Conservation (phyloP, 1,140 invertebrate species). For the Drosophila burlai region DNA sequence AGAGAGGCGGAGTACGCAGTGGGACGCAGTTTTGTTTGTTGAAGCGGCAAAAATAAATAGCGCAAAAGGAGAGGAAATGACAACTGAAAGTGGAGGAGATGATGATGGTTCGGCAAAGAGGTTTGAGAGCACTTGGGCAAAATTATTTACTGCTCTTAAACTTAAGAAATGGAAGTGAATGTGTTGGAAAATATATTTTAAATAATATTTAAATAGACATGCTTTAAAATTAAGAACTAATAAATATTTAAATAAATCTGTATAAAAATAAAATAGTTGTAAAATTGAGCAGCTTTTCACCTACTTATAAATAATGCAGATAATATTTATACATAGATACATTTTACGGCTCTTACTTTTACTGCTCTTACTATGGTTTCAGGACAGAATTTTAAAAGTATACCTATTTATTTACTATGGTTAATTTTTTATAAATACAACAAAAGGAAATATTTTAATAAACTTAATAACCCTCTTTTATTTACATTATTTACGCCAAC, state of each 20-base stretch:
- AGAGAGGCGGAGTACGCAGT: slow-evolving; percentile 26
- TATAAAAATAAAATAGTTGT: too few relatives aligned
- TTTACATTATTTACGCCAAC: background rate
- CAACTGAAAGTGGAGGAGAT: slow-evolving; percentile 32
- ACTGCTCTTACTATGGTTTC: too few relatives aligned
- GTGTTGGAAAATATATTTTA: background rate
- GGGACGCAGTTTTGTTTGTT: slow-evolving; percentile 64
- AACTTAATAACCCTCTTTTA: background rate
- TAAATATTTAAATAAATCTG: too few relatives aligned
- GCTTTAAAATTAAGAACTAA: too few relatives aligned
- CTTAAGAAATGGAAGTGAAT: too few relatives aligned
- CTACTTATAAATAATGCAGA: too few relatives aligned
- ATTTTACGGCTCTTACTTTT: too few relatives aligned
- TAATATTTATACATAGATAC: too few relatives aligned
- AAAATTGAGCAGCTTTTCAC: too few relatives aligned
- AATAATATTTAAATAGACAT: background rate
- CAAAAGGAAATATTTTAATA: background rate
- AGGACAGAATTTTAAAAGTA: too few relatives aligned
- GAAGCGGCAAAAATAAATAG: slow-evolving; percentile 79
- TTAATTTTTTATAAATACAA: background rate
- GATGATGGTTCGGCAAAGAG: background rate
- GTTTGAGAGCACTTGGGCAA: background rate
- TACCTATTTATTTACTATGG: too few relatives aligned
- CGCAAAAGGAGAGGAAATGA: slow-evolving; percentile 62
- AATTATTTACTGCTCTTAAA: slow-evolving; percentile 2